A percentile compares a stretch with the other conserved stretches of the same genome.
Evolutionary conservation across 2,113 vertebrate genomes (phyloP).

Genomic region (Solea solea): DNA sequence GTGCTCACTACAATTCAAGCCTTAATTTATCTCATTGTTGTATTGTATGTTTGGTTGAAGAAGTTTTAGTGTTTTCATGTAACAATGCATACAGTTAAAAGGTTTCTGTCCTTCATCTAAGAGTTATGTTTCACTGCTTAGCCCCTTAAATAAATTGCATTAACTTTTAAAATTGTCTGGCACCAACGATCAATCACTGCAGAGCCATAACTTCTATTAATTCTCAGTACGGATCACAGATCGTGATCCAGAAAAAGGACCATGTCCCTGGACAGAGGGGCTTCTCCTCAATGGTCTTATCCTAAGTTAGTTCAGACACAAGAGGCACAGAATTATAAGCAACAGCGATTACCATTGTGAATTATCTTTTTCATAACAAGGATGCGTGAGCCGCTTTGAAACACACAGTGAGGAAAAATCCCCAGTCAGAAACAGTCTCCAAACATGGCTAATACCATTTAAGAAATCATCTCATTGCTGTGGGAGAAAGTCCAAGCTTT

Average conservation of each 20-base stretch:
- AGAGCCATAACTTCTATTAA: conserved; percentile 42
- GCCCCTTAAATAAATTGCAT: not conserved
- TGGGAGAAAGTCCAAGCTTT: conserved; percentile 55
- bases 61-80: too few relatives aligned
- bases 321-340: conserved; percentile 56
- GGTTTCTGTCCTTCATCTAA: not conserved
- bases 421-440: conserved; percentile 44
- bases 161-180: conserved; percentile 46
- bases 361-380: conserved; percentile 61
- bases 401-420: conserved; percentile 50
- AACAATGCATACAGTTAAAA: too few relatives aligned
- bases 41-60: too few relatives aligned
- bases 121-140: not conserved
- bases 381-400: conserved; percentile 48
- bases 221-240: conserved; percentile 39
- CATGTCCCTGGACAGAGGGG: conserved; percentile 24
- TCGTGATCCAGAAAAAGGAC: conserved; percentile 43
- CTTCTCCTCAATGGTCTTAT: conserved; percentile 51
- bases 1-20: too few relatives aligned
- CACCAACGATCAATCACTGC: conserved; percentile 24
- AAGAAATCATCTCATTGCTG: conserved; percentile 48
- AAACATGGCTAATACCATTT: conserved; percentile 67
- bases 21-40: too few relatives aligned
- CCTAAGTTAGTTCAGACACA: conserved; percentile 54
- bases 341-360: conserved; percentile 55